Evolutionary conservation across 2,113 vertebrate genomes (phyloP).

Genomic region (Perca fluviatilis): DNA sequence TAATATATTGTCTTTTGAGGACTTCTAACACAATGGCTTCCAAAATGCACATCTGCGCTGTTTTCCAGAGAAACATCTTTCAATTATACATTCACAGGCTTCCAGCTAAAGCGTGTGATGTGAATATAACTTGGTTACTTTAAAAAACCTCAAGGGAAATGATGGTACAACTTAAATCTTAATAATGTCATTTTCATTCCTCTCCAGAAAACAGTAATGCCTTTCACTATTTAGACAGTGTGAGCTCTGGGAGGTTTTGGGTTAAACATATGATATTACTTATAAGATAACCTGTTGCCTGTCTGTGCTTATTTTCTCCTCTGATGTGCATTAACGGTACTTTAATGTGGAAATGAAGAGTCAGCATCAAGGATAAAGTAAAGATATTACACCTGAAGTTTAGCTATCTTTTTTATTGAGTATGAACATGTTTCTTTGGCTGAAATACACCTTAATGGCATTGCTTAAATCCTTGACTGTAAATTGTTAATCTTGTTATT

Average conservation of each 20-base stretch:
- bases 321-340: slow-evolving; percentile 5
- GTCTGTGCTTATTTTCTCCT: not conserved
- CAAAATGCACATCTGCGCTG: slow-evolving; percentile 33
- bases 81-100: slow-evolving; percentile 21
- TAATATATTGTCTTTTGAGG: slow-evolving; percentile 9
- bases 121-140: slow-evolving; percentile 44
- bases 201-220: slow-evolving; percentile 26
- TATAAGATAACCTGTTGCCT: slow-evolving; percentile 27
- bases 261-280: slow-evolving; percentile 33
- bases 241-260: slow-evolving; percentile 19
- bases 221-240: slow-evolving; percentile 26
- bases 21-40: not conserved
- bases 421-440: not conserved
- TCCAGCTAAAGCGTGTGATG: slow-evolving; percentile 41
- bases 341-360: slow-evolving; percentile 4
- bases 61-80: slow-evolving; percentile 38
- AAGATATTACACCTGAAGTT: too few relatives aligned
- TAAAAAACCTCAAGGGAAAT: slow-evolving; percentile 40
- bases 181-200: slow-evolving; percentile 39
- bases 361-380: not conserved
- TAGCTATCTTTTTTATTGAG: not conserved
- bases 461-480: not conserved
- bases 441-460: not conserved
- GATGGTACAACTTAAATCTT: slow-evolving; percentile 33
- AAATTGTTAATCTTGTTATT: not conserved